These are phyloP conservation scores for Auanema freiburgensis DNA, from an alignment of 2,888 invertebrate species.

Conservation along the genomic window DNA sequence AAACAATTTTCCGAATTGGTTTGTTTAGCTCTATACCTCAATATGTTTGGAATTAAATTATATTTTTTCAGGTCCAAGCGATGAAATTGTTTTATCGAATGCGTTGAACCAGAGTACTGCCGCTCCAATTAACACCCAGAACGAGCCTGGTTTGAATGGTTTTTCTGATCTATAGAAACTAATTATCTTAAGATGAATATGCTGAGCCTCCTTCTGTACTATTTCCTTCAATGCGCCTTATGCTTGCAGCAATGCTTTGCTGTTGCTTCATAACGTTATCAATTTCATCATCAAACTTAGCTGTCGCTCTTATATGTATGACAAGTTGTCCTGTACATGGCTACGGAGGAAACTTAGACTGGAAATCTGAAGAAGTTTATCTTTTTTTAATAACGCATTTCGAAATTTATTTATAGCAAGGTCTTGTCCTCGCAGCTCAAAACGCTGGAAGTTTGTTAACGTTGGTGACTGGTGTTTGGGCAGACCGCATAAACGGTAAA, in stretches of 20 bases:
- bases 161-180: neutral
- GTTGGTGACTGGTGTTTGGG: constrained; percentile 58
- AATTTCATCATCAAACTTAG: constrained; percentile 57
- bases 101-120: neutral
- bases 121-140: neutral
- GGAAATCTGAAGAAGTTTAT: constrained; percentile 45
- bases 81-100: neutral
- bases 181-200: constrained; percentile 20
- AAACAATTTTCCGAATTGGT: constrained; percentile 51
- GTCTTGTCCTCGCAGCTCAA: constrained; percentile 59
- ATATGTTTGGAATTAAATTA: no score
- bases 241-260: constrained; percentile 57
- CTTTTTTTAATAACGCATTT: no score
- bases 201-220: constrained; percentile 40
- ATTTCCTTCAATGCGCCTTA: constrained; percentile 60
- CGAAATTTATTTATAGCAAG: constrained; percentile 48
- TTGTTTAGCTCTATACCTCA: neutral
- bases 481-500: constrained; percentile 59
- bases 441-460: constrained; percentile 59
- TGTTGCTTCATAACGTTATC: constrained; percentile 60
- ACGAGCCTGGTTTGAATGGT: neutral
- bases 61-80: constrained; percentile 2
- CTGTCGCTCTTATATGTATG: constrained; percentile 63
- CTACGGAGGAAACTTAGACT: constrained; percentile 52
- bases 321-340: constrained; percentile 60